Evolutionary conservation across 2,888 invertebrate genomes (phyloP), one percentile per base, ranked within the genome.

Genomic region (Chydorus sphaericus): DNA sequence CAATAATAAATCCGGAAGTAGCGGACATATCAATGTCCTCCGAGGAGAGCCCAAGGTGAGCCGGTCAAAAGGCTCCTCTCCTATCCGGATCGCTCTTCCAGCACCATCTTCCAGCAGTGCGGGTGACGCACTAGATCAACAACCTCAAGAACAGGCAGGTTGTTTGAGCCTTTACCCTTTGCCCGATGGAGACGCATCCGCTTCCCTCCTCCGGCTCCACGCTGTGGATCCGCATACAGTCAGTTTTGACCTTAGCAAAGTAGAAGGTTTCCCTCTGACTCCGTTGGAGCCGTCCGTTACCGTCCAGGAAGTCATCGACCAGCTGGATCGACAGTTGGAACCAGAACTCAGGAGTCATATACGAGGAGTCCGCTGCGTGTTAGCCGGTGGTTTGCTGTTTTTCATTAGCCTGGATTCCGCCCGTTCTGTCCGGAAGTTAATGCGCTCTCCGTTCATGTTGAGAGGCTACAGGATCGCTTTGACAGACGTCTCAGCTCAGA

Each of bases 291-390:
- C 59, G 36, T 63, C 62, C 59, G 63, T 63, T 49, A 63, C 57
- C 38, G 67, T 67, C 18, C 66, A 66, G 60, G 69, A 70, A 55
- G 66, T 70, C 38, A 69, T 71, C 54, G 69, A 70, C 59, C 66
- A 66, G 31, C 58, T 69, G 31, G 66, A 67, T 53, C 63, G 61
- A 11, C 68, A 67, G 57, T 62, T 67, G 55, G 66, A 65, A 38
- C 50, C 62, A 14, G n/a, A n/a, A n/a, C 64, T 64, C 11, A 60
- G 69, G 30, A 62, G 65, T 39, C 63, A 56, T n/a, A 63, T 69
- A 50, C 61, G 62, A 7, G 68, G 69, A 14, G 68, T 69, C 11
- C 62, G 70, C 10, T n/a, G n/a, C n/a, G 62, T 61, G 23, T 39
- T 69, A 48, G 64, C 65, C 31, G 65, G 64, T 26, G 62, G 65